Conservation (phyloP, 2,113 vertebrate species). For the Rhombomys opimus region DNA sequence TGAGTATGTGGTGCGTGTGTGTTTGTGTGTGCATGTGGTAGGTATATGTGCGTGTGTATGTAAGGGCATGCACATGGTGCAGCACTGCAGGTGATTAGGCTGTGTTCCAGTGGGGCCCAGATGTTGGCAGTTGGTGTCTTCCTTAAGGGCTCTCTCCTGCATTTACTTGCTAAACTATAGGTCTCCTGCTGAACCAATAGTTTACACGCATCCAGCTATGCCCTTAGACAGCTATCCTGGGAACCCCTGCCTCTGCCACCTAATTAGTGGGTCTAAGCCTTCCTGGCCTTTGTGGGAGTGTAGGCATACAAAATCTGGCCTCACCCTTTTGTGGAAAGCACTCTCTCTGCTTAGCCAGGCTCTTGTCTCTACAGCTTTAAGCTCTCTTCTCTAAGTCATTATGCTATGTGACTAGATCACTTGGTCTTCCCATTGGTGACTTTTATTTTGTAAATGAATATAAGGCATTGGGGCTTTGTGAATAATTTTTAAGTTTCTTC, state of each 20-base stretch:
- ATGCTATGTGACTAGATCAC: not conserved
- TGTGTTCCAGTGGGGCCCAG: not conserved
- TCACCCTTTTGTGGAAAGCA: not conserved
- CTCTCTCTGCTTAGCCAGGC: not conserved
- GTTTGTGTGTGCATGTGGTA: not conserved
- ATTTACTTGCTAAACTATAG: too few species aligned
- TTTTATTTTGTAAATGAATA: not conserved
- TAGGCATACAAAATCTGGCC: not conserved
- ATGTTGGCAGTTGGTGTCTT: not conserved
- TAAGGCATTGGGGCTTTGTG: not conserved
- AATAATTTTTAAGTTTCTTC: not conserved
- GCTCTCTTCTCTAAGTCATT: not conserved
- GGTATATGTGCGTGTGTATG: not conserved
- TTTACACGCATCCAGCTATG: not conserved
- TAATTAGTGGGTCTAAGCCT: not conserved
- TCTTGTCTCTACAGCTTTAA: not conserved
- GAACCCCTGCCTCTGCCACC: not conserved
- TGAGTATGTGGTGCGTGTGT: not conserved
- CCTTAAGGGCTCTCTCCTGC: not conserved
- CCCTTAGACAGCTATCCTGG: not conserved
- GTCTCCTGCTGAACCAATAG: not conserved
- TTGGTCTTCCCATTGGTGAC: not conserved
- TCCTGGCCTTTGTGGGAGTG: not conserved
- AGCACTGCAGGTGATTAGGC: not conserved
- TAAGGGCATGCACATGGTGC: accelerated